Percentiles rank a stretch among this genome's conserved stretches.
phyloP scores from a whole-genome alignment of 2,888 invertebrate species.

The Oscheius onirici region DNA sequence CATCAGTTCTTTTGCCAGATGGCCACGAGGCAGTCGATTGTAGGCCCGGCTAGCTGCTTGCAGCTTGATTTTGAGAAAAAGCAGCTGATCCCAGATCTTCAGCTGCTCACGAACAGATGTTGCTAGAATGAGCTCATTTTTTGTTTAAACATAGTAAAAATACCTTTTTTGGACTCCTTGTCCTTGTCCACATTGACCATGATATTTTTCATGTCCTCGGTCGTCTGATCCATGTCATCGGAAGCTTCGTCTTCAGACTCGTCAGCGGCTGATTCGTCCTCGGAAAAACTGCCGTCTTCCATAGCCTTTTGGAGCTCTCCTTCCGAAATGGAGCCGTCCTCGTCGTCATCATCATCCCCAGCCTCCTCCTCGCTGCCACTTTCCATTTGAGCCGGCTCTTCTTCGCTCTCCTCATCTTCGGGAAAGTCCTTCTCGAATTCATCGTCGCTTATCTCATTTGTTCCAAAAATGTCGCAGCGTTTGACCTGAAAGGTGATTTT shows the following conservation, averaged over 20 bases:
- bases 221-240: conserved; percentile 28
- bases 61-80: conserved; percentile 55
- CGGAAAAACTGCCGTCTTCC: not conserved
- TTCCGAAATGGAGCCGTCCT: conserved; percentile 15
- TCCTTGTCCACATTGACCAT: conserved; percentile 15
- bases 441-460: conserved; percentile 19
- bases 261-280: conserved; percentile 30
- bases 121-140: too few species aligned
- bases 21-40: conserved; percentile 63
- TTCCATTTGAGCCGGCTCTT: conserved; percentile 10
- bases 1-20: conserved; percentile 44
- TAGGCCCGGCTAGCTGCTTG: conserved; percentile 55
- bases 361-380: not conserved
- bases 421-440: conserved; percentile 22
- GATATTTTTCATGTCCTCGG: conserved; percentile 23
- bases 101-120: conserved; percentile 52
- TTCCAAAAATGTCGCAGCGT: conserved; percentile 44
- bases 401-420: conserved; percentile 17
- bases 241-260: conserved; percentile 31
- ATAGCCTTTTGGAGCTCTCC: conserved; percentile 9
- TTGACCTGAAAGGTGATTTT: conserved; percentile 33
- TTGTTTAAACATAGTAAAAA: too few species aligned
- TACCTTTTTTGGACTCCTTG: conserved; percentile 35
- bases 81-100: conserved; percentile 61
- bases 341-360: conserved; percentile 3